These are phyloP conservation scores for Eristalinus sepulchralis DNA, from an alignment of 2,888 invertebrate genomes.

Conservation along the genomic window DNA sequence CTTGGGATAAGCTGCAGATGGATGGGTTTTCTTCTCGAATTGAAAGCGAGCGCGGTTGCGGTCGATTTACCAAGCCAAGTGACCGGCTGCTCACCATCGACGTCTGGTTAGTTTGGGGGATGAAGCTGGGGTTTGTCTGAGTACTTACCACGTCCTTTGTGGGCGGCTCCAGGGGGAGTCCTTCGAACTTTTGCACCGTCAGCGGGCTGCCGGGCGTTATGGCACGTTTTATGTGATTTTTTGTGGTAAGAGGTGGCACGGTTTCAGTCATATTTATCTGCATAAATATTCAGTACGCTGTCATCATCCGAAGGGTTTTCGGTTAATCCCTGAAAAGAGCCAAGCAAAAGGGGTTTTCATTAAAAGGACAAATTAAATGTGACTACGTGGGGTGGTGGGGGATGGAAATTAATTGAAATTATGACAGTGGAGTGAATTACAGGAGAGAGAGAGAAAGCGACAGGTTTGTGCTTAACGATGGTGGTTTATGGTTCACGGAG, in stretches of 20 bases:
- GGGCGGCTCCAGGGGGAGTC: constrained; percentile 72
- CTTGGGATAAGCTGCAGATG: constrained; percentile 58
- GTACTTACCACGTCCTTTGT: constrained; percentile 73
- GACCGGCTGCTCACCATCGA: constrained; percentile 21
- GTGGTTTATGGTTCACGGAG: not conserved
- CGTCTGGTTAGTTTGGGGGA: not conserved
- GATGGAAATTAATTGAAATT: not conserved
- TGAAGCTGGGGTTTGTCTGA: not conserved
- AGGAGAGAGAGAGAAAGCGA: not conserved
- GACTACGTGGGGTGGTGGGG: not conserved
- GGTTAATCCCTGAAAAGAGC: constrained; percentile 44
- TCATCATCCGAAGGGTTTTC: constrained; percentile 55
- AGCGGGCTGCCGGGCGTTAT: constrained; percentile 57
- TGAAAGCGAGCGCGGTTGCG: constrained; percentile 44
- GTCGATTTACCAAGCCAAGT: constrained; percentile 28
- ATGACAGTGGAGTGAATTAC: not conserved
- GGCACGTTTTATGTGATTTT: constrained; percentile 56
- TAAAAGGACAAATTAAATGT: not conserved
- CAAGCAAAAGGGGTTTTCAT: not conserved
- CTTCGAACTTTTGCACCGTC: constrained; percentile 73
- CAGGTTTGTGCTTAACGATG: not conserved
- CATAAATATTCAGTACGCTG: constrained; percentile 59
- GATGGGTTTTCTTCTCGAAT: constrained; percentile 59
- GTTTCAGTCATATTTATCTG: constrained; percentile 66
- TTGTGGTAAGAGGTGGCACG: constrained; percentile 38